Evolutionary conservation across 2,888 invertebrate species (phyloP).

Genomic region (Autographa pulchrina): DNA sequence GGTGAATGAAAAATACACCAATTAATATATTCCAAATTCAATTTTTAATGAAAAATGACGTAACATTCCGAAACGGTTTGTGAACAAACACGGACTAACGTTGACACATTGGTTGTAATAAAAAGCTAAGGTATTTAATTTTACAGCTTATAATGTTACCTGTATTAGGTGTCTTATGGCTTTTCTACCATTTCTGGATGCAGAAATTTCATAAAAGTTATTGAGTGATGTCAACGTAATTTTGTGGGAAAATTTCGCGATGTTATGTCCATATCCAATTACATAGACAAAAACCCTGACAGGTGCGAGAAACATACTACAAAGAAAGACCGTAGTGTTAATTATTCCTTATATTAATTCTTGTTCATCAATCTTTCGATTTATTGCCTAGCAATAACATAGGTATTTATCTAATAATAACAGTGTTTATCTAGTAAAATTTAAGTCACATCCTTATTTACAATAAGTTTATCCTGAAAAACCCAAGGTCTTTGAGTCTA

Average conservation of each 20-base stretch:
- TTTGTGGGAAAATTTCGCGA: slow-evolving; percentile 52
- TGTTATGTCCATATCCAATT: slow-evolving; percentile 21
- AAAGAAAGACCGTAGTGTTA: not conserved
- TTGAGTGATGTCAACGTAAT: slow-evolving; percentile 59
- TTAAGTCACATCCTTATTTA: no score
- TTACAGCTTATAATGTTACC: slow-evolving; percentile 56
- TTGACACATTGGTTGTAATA: slow-evolving; percentile 52
- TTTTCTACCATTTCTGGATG: slow-evolving; percentile 59
- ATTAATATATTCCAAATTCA: slow-evolving; percentile 44
- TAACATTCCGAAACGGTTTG: slow-evolving; percentile 35
- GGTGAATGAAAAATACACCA: slow-evolving; percentile 32
- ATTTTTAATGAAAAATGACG: slow-evolving; percentile 45
- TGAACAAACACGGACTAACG: slow-evolving; percentile 46
- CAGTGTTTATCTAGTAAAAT: no score
- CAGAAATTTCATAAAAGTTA: slow-evolving; percentile 50
- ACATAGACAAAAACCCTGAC: slow-evolving; percentile 11
- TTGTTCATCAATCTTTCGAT: slow-evolving; percentile 21
- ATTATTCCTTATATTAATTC: no score
- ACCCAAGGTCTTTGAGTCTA: not conserved
- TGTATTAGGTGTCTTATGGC: slow-evolving; percentile 62
- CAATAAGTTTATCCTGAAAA: not conserved
- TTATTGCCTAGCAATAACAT: slow-evolving; percentile 6
- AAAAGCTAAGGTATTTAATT: slow-evolving; percentile 65
- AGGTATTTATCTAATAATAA: no score
- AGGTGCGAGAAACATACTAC: slow-evolving; percentile 20